Conservation (phyloP, 2,113 vertebrate species). For the western clawed frog (Xenopus tropicalis) region UCB_Xtro_10.0 CM004450.2:133447001-133447500, state of each 20-base stretch:
- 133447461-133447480: not conserved
- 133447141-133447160: not conserved
- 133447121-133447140: not conserved
- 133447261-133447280: conserved; percentile 2
- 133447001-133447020: no score
- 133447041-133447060: no score
- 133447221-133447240: conserved; percentile 27
- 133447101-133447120: no score
- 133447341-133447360: conserved; percentile 25
- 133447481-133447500: not conserved
- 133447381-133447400: not conserved
- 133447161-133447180: not conserved
- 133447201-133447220: conserved; percentile 36
- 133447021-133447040: no score
- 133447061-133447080: no score
- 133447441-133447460: not conserved
- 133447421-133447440: no score
- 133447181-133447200: conserved; percentile 15
- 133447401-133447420: not conserved
- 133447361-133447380: not conserved
- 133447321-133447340: conserved; percentile 34
- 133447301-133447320: conserved; percentile 43
- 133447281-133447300: conserved; percentile 33
- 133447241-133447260: conserved; percentile 24
- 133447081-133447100: no score